These are phyloP conservation scores for Watsonalla binaria DNA, from an alignment of 2,888 invertebrate genomes.

Conservation along the genomic window DNA sequence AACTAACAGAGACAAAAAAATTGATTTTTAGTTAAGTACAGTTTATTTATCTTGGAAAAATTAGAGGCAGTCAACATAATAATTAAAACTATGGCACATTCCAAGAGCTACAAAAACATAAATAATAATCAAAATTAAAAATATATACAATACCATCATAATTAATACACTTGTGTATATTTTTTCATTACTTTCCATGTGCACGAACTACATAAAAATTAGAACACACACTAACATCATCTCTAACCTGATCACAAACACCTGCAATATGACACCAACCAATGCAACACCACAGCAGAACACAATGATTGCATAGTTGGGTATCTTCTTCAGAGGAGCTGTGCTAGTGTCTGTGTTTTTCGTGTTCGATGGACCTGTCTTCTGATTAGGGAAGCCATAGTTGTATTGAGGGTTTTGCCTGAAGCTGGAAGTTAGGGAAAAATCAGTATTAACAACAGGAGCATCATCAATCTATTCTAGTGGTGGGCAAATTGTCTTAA, in stretches of 20 bases:
- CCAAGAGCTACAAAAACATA: no score
- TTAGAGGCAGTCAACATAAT: no score
- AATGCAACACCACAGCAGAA: slow-evolving; percentile 77
- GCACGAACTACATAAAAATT: not conserved
- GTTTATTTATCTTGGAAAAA: no score
- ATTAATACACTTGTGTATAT: no score
- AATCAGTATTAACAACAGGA: not conserved
- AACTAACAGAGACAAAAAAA: no score
- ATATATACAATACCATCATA: no score
- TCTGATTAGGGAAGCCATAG: slow-evolving; percentile 33
- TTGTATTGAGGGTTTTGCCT: slow-evolving; percentile 44
- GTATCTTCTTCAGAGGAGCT: slow-evolving; percentile 76
- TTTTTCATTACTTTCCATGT: not conserved
- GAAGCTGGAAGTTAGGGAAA: slow-evolving; percentile 31
- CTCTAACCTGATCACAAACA: slow-evolving; percentile 77
- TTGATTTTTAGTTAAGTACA: no score
- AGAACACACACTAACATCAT: not conserved
- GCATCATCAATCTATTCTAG: no score
- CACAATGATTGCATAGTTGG: slow-evolving; percentile 80
- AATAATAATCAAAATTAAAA: no score
- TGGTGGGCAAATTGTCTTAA: no score
- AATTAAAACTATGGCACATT: no score
- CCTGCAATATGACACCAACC: slow-evolving; percentile 79
- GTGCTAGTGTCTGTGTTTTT: slow-evolving; percentile 61
- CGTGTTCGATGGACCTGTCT: slow-evolving; percentile 12